Evolutionary conservation across 2,113 vertebrate species (phyloP).

Genomic region (Sinocyclocheilus grahami): DNA sequence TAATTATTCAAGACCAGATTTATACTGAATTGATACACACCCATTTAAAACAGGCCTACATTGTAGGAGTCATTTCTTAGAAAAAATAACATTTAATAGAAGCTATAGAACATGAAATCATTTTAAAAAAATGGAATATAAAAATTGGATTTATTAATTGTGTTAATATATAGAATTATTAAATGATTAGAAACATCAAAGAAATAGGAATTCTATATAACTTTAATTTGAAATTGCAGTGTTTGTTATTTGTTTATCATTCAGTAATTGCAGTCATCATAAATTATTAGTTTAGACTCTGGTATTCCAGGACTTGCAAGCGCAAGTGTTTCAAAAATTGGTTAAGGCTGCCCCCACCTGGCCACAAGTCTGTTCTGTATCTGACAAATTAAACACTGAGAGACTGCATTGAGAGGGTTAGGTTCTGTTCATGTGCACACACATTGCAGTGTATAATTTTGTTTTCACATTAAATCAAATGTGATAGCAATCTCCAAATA

Average conservation of each 20-base stretch:
- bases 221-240: neutral
- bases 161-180: too few relatives aligned
- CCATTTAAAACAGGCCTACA: neutral
- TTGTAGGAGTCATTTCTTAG: neutral
- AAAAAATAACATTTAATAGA: too few relatives aligned
- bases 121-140: neutral
- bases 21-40: neutral
- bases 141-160: too few relatives aligned
- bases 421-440: neutral
- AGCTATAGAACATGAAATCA: neutral
- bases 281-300: neutral
- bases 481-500: neutral
- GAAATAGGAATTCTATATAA: neutral
- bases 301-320: neutral
- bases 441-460: neutral
- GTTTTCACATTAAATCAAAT: neutral
- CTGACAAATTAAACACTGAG: slow-evolving; percentile 23
- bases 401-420: neutral
- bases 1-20: neutral
- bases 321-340: slow-evolving; percentile 69
- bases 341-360: slow-evolving; percentile 81
- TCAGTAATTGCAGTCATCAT: neutral
- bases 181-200: neutral
- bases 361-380: slow-evolving; percentile 56
- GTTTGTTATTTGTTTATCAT: neutral